These are phyloP conservation scores for Carabus problematicus DNA, from an alignment of 2,888 invertebrate species.

Conservation along the genomic window DNA sequence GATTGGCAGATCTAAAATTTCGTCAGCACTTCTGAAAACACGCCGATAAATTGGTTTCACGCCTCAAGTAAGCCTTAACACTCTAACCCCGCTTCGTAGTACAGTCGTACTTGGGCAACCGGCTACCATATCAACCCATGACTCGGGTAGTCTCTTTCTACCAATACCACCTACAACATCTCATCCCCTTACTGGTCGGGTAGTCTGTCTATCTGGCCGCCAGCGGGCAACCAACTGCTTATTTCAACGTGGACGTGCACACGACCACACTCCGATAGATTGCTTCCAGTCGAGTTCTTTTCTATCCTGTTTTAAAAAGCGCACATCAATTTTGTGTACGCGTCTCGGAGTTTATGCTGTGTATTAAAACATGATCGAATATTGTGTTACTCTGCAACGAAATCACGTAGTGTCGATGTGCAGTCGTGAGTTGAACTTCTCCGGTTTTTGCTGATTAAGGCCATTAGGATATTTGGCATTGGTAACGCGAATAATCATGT, in stretches of 20 bases:
- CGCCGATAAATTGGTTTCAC: slow-evolving; percentile 49
- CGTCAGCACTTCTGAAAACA: slow-evolving; percentile 47
- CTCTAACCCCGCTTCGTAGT: too few relatives aligned
- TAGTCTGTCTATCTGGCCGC: slow-evolving; percentile 1
- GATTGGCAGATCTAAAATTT: slow-evolving; percentile 40
- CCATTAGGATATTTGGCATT: too few relatives aligned
- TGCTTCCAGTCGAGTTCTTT: slow-evolving; percentile 32
- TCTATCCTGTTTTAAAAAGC: slow-evolving; percentile 22
- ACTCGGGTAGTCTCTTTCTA: not conserved
- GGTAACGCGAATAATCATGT: too few relatives aligned
- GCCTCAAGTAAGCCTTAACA: slow-evolving; percentile 45
- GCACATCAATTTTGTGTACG: too few relatives aligned
- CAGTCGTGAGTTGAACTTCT: too few relatives aligned
- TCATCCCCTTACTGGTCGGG: not conserved
- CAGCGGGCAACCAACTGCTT: slow-evolving; percentile 20
- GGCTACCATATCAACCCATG: not conserved
- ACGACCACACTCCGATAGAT: slow-evolving; percentile 36
- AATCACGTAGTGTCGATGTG: too few relatives aligned
- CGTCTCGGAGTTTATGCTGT: too few relatives aligned
- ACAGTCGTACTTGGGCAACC: not conserved
- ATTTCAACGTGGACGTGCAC: slow-evolving; percentile 36
- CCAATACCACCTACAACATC: too few relatives aligned
- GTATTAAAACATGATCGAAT: too few relatives aligned
- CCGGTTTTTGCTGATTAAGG: too few relatives aligned
- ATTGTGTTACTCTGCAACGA: too few relatives aligned